Conservation (phyloP, 92 coral and sea anemone genomes). For the Palythoa grandis region DNA sequence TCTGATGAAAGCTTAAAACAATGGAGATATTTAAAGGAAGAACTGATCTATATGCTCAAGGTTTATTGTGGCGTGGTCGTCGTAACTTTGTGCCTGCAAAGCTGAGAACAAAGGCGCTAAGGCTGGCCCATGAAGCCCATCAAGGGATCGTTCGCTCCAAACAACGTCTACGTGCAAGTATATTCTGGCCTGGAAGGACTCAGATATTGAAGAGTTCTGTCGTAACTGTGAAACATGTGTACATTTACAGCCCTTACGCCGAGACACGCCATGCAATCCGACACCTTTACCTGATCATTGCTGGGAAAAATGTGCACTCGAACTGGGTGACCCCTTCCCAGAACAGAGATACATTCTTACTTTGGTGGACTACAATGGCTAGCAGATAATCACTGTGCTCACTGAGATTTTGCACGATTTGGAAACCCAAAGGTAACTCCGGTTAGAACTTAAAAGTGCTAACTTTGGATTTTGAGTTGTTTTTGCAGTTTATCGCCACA, state of each 20-base stretch:
- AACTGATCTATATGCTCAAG: neutral
- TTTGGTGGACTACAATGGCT: neutral
- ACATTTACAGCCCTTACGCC: too few relatives aligned
- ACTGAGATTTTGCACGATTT: too few relatives aligned
- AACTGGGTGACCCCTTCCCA: neutral
- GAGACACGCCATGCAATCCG: neutral
- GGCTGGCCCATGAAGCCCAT: neutral
- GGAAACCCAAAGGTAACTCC: too few relatives aligned
- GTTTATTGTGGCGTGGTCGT: neutral
- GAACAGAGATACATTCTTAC: neutral
- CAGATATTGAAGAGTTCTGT: neutral
- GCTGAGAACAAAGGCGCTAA: neutral
- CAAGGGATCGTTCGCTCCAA: neutral
- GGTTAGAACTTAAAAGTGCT: too few relatives aligned
- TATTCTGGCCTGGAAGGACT: neutral
- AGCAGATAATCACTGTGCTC: too few relatives aligned
- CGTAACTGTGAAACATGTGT: neutral
- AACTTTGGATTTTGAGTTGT: too few relatives aligned
- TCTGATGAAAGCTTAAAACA: neutral
- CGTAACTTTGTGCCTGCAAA: neutral
- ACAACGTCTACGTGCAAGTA: neutral
- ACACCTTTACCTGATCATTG: neutral
- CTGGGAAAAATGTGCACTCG: neutral
- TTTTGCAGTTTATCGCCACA: too few relatives aligned
- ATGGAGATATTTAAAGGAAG: neutral